Percentiles rank a stretch among this genome's conserved stretches.
phyloP scores from a whole-genome alignment of 2,797 vertebrate genomes.

The Mormyrus hasselquistii region DNA sequence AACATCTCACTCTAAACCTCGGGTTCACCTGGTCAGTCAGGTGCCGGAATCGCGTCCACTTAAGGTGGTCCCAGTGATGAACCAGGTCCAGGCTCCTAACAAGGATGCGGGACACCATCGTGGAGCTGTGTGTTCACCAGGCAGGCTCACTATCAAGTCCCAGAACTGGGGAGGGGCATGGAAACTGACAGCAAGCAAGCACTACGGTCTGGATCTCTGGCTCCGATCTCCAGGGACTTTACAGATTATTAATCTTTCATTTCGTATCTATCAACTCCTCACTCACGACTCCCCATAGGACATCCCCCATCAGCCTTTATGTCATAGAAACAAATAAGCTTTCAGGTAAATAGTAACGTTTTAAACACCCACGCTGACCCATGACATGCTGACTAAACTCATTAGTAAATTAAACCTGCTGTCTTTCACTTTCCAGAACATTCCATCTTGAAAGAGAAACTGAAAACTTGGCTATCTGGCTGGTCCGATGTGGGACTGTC shows the following conservation, averaged over 20 bases:
- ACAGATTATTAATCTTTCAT: not conserved
- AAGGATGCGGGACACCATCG: not conserved
- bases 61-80: not conserved
- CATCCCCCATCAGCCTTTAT: not conserved
- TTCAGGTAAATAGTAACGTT: not conserved
- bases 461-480: not conserved
- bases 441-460: not conserved
- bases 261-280: not conserved
- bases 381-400: not conserved
- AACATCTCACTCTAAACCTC: not conserved
- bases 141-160: not conserved
- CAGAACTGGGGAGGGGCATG: not conserved
- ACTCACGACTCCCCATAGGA: not conserved
- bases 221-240: not conserved
- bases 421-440: not conserved
- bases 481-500: not conserved
- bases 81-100: not conserved
- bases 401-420: not conserved
- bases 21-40: not conserved
- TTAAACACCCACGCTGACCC: not conserved
- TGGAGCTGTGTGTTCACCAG: not conserved
- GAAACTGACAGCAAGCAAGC: not conserved
- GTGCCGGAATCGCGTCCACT: not conserved
- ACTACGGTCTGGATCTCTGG: not conserved
- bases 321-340: not conserved